A percentile compares a stretch with the other conserved stretches of the same genome.
Evolutionary conservation across 1,140 invertebrate genomes (phyloP).

Genomic region (Augochlora pura): DNA sequence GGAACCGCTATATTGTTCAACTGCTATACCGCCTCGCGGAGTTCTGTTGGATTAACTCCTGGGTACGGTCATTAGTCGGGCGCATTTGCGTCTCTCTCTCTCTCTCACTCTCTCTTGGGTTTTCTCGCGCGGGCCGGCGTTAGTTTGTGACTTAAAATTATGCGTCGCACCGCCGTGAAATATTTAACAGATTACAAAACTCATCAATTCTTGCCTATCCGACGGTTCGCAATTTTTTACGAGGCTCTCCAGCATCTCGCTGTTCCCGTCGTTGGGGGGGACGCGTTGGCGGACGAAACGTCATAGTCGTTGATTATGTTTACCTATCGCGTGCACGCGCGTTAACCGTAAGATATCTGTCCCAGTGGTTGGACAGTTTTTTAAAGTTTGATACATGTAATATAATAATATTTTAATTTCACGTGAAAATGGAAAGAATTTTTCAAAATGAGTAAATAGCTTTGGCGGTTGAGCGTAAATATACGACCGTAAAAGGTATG

Average conservation of each 20-base stretch:
- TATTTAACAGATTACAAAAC: conserved; percentile 1
- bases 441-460: too few species aligned
- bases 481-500: too few species aligned
- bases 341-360: background rate
- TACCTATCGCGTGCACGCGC: background rate
- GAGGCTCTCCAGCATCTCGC: background rate
- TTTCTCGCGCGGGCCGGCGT: conserved; percentile 1
- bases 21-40: conserved; percentile 20
- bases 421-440: too few species aligned
- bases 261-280: background rate
- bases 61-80: conserved; percentile 36
- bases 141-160: conserved; percentile 26
- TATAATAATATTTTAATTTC: too few species aligned
- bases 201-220: background rate
- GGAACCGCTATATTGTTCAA: conserved; percentile 42
- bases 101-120: too few species aligned
- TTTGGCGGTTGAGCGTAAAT: too few species aligned
- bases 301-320: background rate
- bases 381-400: too few species aligned
- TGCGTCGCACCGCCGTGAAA: background rate
- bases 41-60: conserved; percentile 45
- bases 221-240: conserved; percentile 3
- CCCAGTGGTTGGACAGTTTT: too few species aligned
- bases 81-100: conserved; percentile 19
- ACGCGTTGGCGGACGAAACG: background rate